Conservation (phyloP, 2,888 invertebrate species). For the Escarpia spicata region DNA sequence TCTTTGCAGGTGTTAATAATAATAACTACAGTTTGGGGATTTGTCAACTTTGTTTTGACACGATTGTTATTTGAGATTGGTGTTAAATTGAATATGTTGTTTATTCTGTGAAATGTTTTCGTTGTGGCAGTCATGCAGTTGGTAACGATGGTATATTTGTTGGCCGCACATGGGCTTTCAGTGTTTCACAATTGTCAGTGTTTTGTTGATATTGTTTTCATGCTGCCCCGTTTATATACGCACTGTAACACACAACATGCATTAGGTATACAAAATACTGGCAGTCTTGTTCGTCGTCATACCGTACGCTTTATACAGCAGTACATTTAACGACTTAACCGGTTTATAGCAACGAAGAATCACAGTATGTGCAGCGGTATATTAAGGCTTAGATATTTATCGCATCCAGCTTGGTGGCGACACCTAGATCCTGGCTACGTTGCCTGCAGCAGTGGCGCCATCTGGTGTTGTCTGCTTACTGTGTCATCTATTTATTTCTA, state of each 20-base stretch:
- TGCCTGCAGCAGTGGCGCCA: slow-evolving; percentile 3
- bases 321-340: slow-evolving; percentile 11
- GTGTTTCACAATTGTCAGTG: slow-evolving; percentile 6
- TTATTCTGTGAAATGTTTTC: slow-evolving; percentile 8
- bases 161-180: slow-evolving; percentile 16
- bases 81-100: slow-evolving; percentile 4
- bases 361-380: neutral
- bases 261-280: neutral
- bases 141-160: slow-evolving; percentile 9
- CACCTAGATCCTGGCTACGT: neutral
- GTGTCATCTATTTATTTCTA: slow-evolving; percentile 11
- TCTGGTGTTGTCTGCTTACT: neutral
- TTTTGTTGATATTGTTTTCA: slow-evolving; percentile 13
- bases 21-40: neutral
- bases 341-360: neutral
- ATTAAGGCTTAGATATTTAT: slow-evolving; percentile 16
- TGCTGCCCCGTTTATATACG: slow-evolving; percentile 4
- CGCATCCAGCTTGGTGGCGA: neutral
- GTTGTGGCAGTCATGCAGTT: slow-evolving; percentile 7
- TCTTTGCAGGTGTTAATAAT: neutral
- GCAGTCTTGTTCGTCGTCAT: neutral
- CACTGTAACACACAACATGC: neutral
- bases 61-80: slow-evolving; percentile 3
- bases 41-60: slow-evolving; percentile 14
- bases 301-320: neutral